phyloP scores from a whole-genome alignment of 2,888 invertebrate genomes.

The Gymnoscelis rufifasciata region DNA sequence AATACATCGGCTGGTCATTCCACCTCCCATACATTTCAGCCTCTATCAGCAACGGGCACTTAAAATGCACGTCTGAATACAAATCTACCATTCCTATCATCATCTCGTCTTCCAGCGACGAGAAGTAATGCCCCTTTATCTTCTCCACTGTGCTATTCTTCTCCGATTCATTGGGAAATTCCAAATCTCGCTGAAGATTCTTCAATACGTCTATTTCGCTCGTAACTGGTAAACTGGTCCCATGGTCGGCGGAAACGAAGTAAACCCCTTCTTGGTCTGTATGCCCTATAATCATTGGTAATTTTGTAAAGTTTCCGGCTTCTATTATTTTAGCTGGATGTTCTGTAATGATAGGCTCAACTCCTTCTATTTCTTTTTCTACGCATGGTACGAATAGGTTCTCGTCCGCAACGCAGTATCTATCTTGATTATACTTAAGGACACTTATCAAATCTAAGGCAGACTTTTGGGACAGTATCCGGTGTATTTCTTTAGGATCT shows the following conservation, averaged over 20 bases:
- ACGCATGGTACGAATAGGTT: slow-evolving; percentile 63
- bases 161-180: slow-evolving; percentile 50
- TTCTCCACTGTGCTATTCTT: slow-evolving; percentile 50
- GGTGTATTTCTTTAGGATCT: slow-evolving; percentile 57
- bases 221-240: slow-evolving; percentile 43
- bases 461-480: slow-evolving; percentile 51
- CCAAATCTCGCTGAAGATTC: slow-evolving; percentile 50
- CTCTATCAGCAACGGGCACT: slow-evolving; percentile 59
- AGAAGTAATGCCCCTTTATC: slow-evolving; percentile 54
- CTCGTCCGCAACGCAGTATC: slow-evolving; percentile 53
- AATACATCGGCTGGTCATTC: slow-evolving; percentile 59
- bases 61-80: slow-evolving; percentile 66
- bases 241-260: slow-evolving; percentile 60
- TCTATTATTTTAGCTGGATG: slow-evolving; percentile 54
- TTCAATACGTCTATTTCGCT: slow-evolving; percentile 39
- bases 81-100: slow-evolving; percentile 66
- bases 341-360: slow-evolving; percentile 54
- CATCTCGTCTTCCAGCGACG: slow-evolving; percentile 49
- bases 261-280: slow-evolving; percentile 67
- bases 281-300: slow-evolving; percentile 68
- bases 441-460: slow-evolving; percentile 51
- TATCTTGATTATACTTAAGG: slow-evolving; percentile 53
- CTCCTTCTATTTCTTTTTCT: slow-evolving; percentile 56
- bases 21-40: slow-evolving; percentile 56
- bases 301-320: slow-evolving; percentile 61